Base-by-base conservation (phyloP, 2,797 vertebrate species). In the Rhadinocentrus ornatus region DNA sequence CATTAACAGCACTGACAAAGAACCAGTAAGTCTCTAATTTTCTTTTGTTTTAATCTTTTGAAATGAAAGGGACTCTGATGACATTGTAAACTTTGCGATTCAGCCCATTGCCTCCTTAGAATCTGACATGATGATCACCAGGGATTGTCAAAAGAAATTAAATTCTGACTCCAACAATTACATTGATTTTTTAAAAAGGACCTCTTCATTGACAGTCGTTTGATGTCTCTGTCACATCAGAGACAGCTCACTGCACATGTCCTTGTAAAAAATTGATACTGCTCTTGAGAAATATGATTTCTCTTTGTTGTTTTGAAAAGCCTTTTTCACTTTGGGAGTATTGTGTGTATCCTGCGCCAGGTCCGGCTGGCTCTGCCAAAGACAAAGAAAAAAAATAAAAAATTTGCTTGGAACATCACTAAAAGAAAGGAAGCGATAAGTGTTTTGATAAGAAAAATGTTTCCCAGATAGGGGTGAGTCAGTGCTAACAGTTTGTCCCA, bases 231-330 rank as follows among this genome's bases (percentile, higher is more conserved):
- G 69, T 66, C 31, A 11, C 75, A 13, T 52, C 1, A 6, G 37
- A 34, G 69, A 74, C 55, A 54, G 55, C 59, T 69, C 62, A 70
- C 37, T 68, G 34, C 78, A 68, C 34, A 26, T 29, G 64, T 80
- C 79, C 78, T 76, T 75, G 55, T 60, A 53, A 71, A 72, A 67
- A 58, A 22, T 15, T 27, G 71, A 81, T 71, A 52, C 70, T 63
- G 75, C 62, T 73, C 69, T 59, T 59, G 55, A 61, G 35, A 76
- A 82, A 80, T 77, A 55, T 11, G 26, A 76, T 80, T 80, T 80
- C 71, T 81, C 56, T 83, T 58, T 68, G 58, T 77, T 69, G 62
- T 73, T 81, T 62, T 77, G 77, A 84, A 77, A 84, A 77, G 24
- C 26, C 26, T 60, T 66, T 79, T 62, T 78, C 71, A 60, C 76